Conservation (phyloP, 2,113 vertebrate species). For the Megaceryle torquata region DNA sequence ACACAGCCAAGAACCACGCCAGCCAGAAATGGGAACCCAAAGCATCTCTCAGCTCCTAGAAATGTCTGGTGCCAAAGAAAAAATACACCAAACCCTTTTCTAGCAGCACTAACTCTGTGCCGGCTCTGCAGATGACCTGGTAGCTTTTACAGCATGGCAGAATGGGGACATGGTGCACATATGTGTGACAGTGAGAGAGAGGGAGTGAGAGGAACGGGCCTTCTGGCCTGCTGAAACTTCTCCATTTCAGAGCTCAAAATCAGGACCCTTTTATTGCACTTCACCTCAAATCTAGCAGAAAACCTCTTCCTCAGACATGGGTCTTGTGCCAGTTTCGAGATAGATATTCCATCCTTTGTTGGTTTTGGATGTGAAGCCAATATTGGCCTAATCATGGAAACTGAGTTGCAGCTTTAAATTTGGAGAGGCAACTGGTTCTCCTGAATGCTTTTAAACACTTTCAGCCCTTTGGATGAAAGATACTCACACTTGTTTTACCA, state of each 20-base stretch:
- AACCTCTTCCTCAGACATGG: background rate
- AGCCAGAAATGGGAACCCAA: background rate
- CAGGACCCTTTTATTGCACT: background rate
- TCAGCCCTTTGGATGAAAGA: background rate
- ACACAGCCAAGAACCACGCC: background rate
- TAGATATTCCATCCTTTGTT: constrained; percentile 20
- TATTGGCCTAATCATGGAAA: background rate
- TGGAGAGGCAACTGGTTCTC: background rate
- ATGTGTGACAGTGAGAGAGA: background rate
- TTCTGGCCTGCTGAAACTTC: background rate
- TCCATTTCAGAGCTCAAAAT: background rate
- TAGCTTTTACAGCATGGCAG: background rate
- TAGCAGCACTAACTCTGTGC: background rate
- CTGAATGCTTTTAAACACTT: background rate
- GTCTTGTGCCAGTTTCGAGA: background rate
- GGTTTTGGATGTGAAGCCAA: background rate
- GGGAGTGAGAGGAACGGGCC: fast-evolving
- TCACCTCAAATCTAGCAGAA: background rate
- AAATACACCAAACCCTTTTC: background rate
- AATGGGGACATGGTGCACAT: background rate
- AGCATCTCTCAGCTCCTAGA: background rate
- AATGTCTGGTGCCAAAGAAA: background rate
- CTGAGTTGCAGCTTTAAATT: background rate
- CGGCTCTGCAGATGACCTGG: background rate
- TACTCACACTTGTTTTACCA: background rate